Percentiles rank a stretch among this genome's conserved stretches.
These are phyloP conservation scores for Acleris cristana DNA, from an alignment of 2,888 invertebrate species.

Conservation along the genomic window DNA sequence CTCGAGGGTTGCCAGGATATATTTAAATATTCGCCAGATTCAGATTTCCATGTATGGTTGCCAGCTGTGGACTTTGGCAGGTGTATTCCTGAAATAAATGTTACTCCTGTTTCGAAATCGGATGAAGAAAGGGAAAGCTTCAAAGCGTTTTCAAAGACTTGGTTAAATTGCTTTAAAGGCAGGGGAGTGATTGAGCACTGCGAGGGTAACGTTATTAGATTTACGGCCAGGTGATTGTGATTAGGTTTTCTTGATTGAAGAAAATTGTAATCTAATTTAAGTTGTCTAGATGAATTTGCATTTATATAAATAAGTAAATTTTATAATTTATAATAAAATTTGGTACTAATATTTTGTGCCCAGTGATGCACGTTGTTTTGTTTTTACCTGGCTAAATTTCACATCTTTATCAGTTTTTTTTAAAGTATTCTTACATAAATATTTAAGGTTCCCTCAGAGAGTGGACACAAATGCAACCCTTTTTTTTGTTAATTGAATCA, in stretches of 20 bases:
- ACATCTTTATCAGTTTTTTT: too few relatives aligned
- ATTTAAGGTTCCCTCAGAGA: too few relatives aligned
- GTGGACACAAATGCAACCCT: too few relatives aligned
- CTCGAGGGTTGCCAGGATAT: conserved; percentile 83
- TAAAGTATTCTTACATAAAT: too few relatives aligned
- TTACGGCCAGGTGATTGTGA: conserved; percentile 68
- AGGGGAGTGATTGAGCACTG: conserved; percentile 75
- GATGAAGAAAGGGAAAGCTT: conserved; percentile 73
- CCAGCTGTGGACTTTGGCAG: conserved; percentile 76
- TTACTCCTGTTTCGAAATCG: conserved; percentile 66
- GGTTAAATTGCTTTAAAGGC: conserved; percentile 76
- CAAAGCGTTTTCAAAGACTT: conserved; percentile 73
- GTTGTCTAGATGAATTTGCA: not conserved
- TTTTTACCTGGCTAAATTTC: not conserved
- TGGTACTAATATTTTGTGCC: not conserved
- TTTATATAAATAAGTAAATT: conserved; percentile 1
- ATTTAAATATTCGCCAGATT: conserved; percentile 80
- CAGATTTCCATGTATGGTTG: conserved; percentile 77
- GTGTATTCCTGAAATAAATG: conserved; percentile 75
- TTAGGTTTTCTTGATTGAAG: not conserved
- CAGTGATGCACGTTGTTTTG: conserved; percentile 2
- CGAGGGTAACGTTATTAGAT: conserved; percentile 70
- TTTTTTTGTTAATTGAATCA: too few relatives aligned
- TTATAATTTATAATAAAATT: conserved; percentile 12
- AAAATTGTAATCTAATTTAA: too few relatives aligned